phyloP scores from a whole-genome alignment of 2,888 invertebrate genomes.

The Eucera pruinosa region DNA sequence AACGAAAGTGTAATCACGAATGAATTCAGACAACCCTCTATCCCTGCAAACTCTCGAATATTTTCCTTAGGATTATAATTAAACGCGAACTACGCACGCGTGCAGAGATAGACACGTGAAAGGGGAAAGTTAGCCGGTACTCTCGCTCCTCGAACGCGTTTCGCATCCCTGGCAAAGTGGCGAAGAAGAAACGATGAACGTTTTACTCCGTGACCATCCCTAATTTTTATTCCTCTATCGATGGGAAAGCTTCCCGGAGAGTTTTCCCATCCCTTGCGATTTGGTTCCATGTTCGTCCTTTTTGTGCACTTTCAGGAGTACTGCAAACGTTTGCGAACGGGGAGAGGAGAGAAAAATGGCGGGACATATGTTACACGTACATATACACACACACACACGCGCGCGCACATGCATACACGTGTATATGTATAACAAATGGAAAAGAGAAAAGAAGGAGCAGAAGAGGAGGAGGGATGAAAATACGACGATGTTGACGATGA shows the following conservation, averaged over 20 bases:
- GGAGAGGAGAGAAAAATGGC: conserved; percentile 9
- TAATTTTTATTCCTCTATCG: conserved; percentile 14
- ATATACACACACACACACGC: conserved; percentile 14
- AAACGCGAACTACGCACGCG: conserved; percentile 24
- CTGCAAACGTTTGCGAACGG: conserved; percentile 12
- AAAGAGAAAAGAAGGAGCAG: not conserved
- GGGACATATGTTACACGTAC: conserved; percentile 42
- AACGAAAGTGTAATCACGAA: conserved; percentile 8
- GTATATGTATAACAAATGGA: not conserved
- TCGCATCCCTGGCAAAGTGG: not conserved
- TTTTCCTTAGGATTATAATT: not conserved
- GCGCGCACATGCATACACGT: not conserved
- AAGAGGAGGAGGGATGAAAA: not conserved
- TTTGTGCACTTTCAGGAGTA: conserved; percentile 10
- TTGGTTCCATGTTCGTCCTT: conserved; percentile 24
- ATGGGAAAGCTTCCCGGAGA: not conserved
- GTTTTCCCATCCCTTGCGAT: conserved; percentile 6
- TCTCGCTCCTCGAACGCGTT: conserved; percentile 14
- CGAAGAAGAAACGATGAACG: not conserved
- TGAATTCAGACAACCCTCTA: not conserved
- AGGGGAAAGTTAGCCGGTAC: not conserved
- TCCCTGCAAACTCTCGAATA: not conserved
- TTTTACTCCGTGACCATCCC: not conserved
- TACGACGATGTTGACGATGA: conserved; percentile 9
- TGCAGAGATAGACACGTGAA: not conserved